Evolutionary conservation across 2,888 invertebrate genomes (phyloP), one percentile per base, ranked within the genome.

Genomic region (Tridacna gigas): DNA sequence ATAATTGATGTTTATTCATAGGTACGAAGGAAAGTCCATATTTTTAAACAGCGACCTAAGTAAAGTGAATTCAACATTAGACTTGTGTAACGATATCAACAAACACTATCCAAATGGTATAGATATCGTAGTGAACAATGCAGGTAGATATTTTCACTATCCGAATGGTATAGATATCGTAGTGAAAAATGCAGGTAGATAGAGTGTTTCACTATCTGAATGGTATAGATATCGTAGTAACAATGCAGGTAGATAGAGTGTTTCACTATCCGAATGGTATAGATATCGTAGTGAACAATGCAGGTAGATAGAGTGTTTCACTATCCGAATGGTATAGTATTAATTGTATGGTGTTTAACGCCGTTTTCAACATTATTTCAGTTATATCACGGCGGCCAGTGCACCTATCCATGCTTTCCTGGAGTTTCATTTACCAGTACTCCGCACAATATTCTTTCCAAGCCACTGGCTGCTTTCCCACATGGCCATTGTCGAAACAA

Each of bases 41-140:
- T 88, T 78, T 67, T 82, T 88, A 4, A 77, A 80, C 25, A 85
- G 86, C 71, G 80, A 88, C 48, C 74, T 88, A 5, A n/a, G 67
- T 22, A 51, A 77, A 60, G 47, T 63, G 15, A 60, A 63, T 1
- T 76, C 83, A 18, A 86, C 86, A 25, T 26, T 61, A 11, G 74
- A 80, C 47, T 69, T 89, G 65, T 85, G 84, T 73, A 37, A 77
- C 26, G n/a, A 51, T 20, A 78, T 89, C 0, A 74, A 74, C 5
- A 80, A 83, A 5, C 25, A 84, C 28, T 86, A 91, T 71, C 80
- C 91, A 12, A 82, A 83, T 37, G 89, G 88, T 48, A 80, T 92
- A 0, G 91, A 92, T 77, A 91, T 92, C 74, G 77, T 92, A 12
- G 88, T 92, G 7, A 92, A 92, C 63, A 92, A 92, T 82, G 92